Conservation (phyloP, 1,140 invertebrate species). For the Nebria ingens region DNA sequence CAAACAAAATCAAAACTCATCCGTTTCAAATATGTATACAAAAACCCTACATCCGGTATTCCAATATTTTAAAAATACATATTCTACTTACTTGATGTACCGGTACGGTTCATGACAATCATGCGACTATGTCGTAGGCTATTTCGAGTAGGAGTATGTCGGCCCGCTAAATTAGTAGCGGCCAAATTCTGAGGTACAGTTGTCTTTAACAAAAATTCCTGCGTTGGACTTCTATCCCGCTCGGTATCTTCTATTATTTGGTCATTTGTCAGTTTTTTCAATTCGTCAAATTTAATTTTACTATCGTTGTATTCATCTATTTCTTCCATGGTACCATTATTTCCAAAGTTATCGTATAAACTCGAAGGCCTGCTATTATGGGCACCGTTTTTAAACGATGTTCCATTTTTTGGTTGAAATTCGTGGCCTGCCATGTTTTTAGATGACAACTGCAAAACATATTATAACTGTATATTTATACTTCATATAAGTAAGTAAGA, state of each 20-base stretch:
- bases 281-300: slow-evolving; percentile 1
- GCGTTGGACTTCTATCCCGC: slow-evolving; percentile 19
- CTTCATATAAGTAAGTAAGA: no score
- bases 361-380: slow-evolving; percentile 15
- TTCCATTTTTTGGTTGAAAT: neutral
- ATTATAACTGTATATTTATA: no score
- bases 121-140: slow-evolving; percentile 58
- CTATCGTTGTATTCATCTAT: neutral
- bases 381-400: no score
- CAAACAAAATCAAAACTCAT: no score
- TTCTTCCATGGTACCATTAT: slow-evolving; percentile 14
- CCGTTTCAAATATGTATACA: no score
- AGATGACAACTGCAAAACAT: no score
- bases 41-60: no score
- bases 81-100: neutral
- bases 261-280: slow-evolving; percentile 4
- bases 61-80: neutral
- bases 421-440: no score
- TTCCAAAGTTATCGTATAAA: slow-evolving; percentile 19
- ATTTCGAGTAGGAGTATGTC: slow-evolving; percentile 58
- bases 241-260: slow-evolving; percentile 14
- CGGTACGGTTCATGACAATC: slow-evolving; percentile 48
- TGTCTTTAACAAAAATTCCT: slow-evolving; percentile 39
- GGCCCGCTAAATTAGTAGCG: slow-evolving; percentile 45
- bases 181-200: slow-evolving; percentile 60